Conservation (phyloP, 1,140 invertebrate species). For the Sitodiplosis mosellana region DNA sequence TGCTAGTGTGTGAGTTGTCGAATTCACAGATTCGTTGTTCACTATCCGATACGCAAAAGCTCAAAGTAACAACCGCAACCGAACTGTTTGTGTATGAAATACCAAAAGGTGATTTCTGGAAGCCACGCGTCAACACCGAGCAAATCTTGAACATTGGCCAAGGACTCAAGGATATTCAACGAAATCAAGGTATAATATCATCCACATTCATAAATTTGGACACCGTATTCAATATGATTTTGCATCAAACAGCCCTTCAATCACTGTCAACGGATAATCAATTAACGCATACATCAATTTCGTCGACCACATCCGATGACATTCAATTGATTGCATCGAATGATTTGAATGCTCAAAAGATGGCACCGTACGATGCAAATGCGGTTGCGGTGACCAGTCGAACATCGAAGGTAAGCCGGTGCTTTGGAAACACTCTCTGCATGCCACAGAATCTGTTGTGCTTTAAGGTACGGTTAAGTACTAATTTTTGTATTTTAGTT, state of each 20-base stretch:
- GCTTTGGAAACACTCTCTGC: slow-evolving; percentile 38
- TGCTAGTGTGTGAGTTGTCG: slow-evolving; percentile 49
- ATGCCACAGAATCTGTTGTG: slow-evolving; percentile 54
- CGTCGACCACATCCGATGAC: not conserved
- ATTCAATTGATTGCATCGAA: not conserved
- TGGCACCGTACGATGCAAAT: slow-evolving; percentile 6
- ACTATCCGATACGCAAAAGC: slow-evolving; percentile 24
- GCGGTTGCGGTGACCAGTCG: slow-evolving; percentile 10
- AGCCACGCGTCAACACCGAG: slow-evolving; percentile 16
- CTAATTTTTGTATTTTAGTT: slow-evolving; percentile 24
- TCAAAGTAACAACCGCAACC: slow-evolving; percentile 19
- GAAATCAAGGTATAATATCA: slow-evolving; percentile 14
- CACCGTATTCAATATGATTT: not conserved
- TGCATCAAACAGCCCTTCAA: slow-evolving; percentile 1
- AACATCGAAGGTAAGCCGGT: slow-evolving; percentile 44
- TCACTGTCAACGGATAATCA: slow-evolving; percentile 2
- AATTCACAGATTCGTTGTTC: slow-evolving; percentile 40
- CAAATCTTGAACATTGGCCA: slow-evolving; percentile 21
- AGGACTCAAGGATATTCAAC: slow-evolving; percentile 22
- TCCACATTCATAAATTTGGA: not conserved
- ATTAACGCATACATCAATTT: slow-evolving; percentile 1
- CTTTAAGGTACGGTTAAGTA: slow-evolving; percentile 46
- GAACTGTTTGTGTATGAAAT: slow-evolving; percentile 24
- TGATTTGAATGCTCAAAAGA: slow-evolving; percentile 2
- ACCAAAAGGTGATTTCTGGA: slow-evolving; percentile 12